These are phyloP conservation scores for Odocoileus hemionus DNA, from an alignment of 2,113 vertebrate species.

Conservation along the genomic window DNA sequence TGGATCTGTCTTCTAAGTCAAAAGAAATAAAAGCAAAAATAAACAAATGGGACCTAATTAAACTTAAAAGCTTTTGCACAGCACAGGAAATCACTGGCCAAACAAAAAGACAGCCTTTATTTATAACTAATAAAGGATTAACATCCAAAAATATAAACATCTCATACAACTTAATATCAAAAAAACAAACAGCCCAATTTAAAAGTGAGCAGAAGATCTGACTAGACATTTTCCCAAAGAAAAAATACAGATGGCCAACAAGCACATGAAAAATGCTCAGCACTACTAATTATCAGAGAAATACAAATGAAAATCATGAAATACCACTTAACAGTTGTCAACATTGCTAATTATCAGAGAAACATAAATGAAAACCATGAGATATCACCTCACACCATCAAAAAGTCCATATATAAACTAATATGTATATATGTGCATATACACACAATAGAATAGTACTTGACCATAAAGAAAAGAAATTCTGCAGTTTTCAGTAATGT, in stretches of 20 bases:
- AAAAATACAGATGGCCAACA: background rate
- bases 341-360: background rate
- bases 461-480: background rate
- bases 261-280: background rate
- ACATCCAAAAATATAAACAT: background rate
- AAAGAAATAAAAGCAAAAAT: background rate
- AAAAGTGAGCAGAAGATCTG: background rate
- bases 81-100: background rate
- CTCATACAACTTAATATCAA: background rate
- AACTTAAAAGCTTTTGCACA: background rate
- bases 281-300: background rate
- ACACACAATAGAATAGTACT: background rate
- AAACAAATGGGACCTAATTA: background rate
- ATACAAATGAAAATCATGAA: background rate
- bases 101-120: background rate
- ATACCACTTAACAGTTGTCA: background rate
- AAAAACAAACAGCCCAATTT: background rate
- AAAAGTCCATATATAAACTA: background rate
- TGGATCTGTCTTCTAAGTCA: background rate
- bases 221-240: background rate
- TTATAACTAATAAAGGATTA: background rate
- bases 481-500: background rate
- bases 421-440: background rate
- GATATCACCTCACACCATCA: background rate
- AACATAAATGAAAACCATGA: background rate